Evolutionary conservation across 2,888 invertebrate species (phyloP), one percentile per base, ranked within the genome.

Genomic region (Melitaea athalia): DNA sequence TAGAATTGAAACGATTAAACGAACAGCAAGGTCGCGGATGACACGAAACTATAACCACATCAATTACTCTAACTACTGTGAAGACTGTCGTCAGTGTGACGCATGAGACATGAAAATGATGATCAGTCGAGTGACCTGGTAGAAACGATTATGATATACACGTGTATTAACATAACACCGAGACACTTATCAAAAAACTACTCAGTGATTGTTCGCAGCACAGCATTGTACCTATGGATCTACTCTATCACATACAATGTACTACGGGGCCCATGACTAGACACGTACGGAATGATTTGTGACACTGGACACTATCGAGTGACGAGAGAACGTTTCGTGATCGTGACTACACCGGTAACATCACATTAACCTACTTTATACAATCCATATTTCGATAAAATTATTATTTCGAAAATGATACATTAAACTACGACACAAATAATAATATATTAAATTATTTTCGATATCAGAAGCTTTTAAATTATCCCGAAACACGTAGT

Each of bases 291-390:
- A 86, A 85, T 84, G 85, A 74, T 79, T 82, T 84, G 81, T 78
- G 78, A 79, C 74, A 73, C 73, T 77, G 77, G 74, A 75, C 74
- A 69, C 71, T 72, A 73, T 73, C 66, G 74, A 74, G 77, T 70
- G 69, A 72, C 72, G 12, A 8, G 76, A 74, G 67, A 69, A 71
- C 61, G 65, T 55, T 33, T 49, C 59, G 62, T 62, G 73, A 69
- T 69, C 68, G 60, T 77, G 75, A 76, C 78, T 80, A 81, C 80
- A 75, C 76, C 79, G 77, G 78, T 77, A 78, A 80, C 79, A 55
- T 55, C 79, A 83, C 82, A 81, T 86, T 88, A 90, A 84, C 87
- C 91, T 92, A 92, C 91, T 92, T 92, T 92, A 89, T 92, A 92
- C 91, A 92, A 85, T 85, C 82, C 85, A 83, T 24, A 24, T 73